Evolutionary conservation across 1,140 invertebrate species (phyloP).

Genomic region (Lineus longissimus): DNA sequence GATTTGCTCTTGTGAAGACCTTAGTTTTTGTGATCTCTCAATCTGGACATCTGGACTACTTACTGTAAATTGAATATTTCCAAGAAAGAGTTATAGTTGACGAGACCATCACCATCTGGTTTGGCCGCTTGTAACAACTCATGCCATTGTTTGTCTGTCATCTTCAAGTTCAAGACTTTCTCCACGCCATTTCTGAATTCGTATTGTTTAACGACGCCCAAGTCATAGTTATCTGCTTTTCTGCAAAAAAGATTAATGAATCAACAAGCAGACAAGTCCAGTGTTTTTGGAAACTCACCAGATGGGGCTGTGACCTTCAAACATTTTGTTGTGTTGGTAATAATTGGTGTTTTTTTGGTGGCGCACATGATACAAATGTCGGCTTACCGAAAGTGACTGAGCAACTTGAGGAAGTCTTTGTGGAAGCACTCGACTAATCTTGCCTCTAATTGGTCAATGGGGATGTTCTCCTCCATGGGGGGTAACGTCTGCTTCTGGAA

Average conservation of each 20-base stretch:
- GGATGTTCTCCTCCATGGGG: conserved; percentile 7
- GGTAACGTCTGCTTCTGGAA: background rate
- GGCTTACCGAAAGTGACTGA: conserved; percentile 32
- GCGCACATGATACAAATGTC: background rate
- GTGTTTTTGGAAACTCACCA: conserved; percentile 1
- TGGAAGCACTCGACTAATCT: conserved; percentile 36
- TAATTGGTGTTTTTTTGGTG: no score
- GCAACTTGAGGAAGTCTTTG: conserved; percentile 35
- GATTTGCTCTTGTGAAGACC: no score
- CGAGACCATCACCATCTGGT: conserved; percentile 31
- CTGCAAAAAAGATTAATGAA: conserved; percentile 19
- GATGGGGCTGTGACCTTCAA: no score
- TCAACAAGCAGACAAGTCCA: background rate
- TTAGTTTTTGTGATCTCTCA: no score
- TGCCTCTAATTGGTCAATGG: conserved; percentile 26
- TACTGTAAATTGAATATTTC: conserved; percentile 34
- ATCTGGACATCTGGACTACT: conserved; percentile 8
- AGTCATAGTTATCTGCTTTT: conserved; percentile 30
- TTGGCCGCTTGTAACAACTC: conserved; percentile 22
- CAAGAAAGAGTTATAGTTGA: conserved; percentile 36
- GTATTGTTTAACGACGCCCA: conserved; percentile 26
- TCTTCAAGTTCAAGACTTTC: conserved; percentile 24
- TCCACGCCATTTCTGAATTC: conserved; percentile 35
- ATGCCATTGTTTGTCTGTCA: conserved; percentile 37
- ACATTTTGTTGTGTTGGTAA: no score